Evolutionary conservation across 2,113 vertebrate species (phyloP).

Genomic region (Isichthys henryi): DNA sequence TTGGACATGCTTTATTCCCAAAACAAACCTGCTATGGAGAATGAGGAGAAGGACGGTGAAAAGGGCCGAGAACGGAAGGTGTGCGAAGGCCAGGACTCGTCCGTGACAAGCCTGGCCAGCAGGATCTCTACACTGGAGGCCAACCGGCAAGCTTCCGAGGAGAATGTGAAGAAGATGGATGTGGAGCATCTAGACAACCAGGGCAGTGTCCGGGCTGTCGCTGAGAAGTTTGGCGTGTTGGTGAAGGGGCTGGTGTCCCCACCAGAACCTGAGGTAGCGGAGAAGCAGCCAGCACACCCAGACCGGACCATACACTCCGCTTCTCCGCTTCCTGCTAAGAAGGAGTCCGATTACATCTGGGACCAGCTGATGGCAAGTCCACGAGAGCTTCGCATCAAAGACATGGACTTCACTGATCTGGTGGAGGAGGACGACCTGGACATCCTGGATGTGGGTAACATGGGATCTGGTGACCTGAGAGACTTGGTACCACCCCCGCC

Average conservation of each 20-base stretch:
- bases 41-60: constrained; percentile 48
- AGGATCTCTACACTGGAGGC: constrained; percentile 85
- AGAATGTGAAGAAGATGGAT: constrained; percentile 73
- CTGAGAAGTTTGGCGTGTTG: constrained; percentile 81
- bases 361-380: constrained; percentile 92
- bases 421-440: constrained; percentile 86
- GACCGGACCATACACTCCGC: constrained; percentile 35
- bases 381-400: constrained; percentile 88
- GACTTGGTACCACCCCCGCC: constrained; percentile 74
- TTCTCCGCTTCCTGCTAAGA: constrained; percentile 47
- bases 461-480: constrained; percentile 59
- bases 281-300: constrained; percentile 51
- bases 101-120: constrained; percentile 70
- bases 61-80: constrained; percentile 59
- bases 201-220: constrained; percentile 78
- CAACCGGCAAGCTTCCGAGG: constrained; percentile 71
- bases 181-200: constrained; percentile 79
- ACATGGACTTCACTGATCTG: constrained; percentile 96
- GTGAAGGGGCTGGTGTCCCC: constrained; percentile 62
- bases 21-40: constrained; percentile 51
- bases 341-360: constrained; percentile 95
- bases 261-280: constrained; percentile 59
- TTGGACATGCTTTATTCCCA: constrained; percentile 93
- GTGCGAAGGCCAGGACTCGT: constrained; percentile 54
- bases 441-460: constrained; percentile 72